Base-by-base conservation (phyloP, 2,113 vertebrate species). In the Tyto alba region DNA sequence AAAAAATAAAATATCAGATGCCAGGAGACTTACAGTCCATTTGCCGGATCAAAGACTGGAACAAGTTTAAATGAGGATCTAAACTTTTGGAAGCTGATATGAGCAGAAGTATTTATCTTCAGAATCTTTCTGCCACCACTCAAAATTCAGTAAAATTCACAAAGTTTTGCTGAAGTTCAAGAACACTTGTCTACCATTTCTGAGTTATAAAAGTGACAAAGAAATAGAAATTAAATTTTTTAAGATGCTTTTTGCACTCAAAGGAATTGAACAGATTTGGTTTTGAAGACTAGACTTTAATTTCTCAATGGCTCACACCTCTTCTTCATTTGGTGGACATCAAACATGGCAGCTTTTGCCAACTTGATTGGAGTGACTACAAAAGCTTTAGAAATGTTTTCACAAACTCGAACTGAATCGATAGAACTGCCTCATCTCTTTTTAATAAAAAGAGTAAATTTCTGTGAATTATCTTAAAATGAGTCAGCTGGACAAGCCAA, bases 221-320 rank as follows among this genome's bases (percentile, higher is more conserved):
- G 36, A 92, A 95, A 74, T 11, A 79, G 23, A 86, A 94, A 66
- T 66, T 95, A 82, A 93, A 69, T 78, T 67, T 96, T 96, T 97
- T 59, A 96, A 90, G 87, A 96, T 89, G 90, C 79, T 97, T 96
- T 96, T 96, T 92, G 59, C 93, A 94, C 94, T 92, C 48, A 67
- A 48, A 79, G 77, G 59, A 92, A 32, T 2, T 2, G 22, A 91
- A 88, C 81, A 89, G 90, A 88, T 82, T 91, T 87, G 30, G 21
- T 93, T 88, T 63, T 72, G 34, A 89, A 96, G 40, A 86, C 7
- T 3, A 82, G 64, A 71, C 32, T 93, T 85, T 60, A 21, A 80
- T 93, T 90, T 96, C 94, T 96, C 93, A 87, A 17, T 92, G 74
- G 93, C 55, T 97, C 94, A 93, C 92, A 94, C 85, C 79, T 97